Evolutionary conservation across 1,140 invertebrate species (phyloP), one percentile per base, ranked within the genome.

Genomic region (Gonioctena quinquepunctata): DNA sequence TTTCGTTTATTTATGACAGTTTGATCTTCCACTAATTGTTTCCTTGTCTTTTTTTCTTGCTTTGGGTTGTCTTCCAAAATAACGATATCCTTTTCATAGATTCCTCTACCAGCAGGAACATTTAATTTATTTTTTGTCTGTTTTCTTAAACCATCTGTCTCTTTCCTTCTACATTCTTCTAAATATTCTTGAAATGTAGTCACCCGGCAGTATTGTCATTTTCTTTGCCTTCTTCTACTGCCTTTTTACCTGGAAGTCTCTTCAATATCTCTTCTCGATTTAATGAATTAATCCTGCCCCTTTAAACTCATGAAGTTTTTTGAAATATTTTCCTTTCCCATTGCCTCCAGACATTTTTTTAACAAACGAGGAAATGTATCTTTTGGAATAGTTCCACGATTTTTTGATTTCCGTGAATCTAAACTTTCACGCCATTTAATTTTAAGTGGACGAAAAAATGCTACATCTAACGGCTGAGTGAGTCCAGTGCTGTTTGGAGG

Each of bases 381-480:
- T 70, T 81, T 80, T 25, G 68, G 62, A 19, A 72, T 50, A 25
- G 60, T 62, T 48, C 64, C 50, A 23, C 66, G 65, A 60, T 72
- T 60, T 49, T 60, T 60, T 23, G 42, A 50, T 76, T 72, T 81
- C 81, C 64, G 77, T 57, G 68, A 50, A 19, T 33, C 57, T 28
- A 85, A 68, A 48, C 83, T 79, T 66, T 76, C 66, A 62, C 80
- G 67, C 84, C 83, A 85, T 21, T 65, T 66, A 3, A 61, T 77
- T 66, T 83, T 84, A 66, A 85, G 50, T 8, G 81, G 77, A 11
- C 69, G 48, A 73, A 81, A 82, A 49, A 83, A 76, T 13, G 77
- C 77, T n/a, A 83, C 78, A 72, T 85, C 83, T 16, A 85, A 71
- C 6, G 84, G 83, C 63, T 85, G 84, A 21, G 78, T 76, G 6